A percentile compares a stretch with the other conserved stretches of the same genome.
These are phyloP conservation scores for Dicrurus megarhynchus DNA, from an alignment of 2,113 vertebrate species.

Conservation along the genomic window DNA sequence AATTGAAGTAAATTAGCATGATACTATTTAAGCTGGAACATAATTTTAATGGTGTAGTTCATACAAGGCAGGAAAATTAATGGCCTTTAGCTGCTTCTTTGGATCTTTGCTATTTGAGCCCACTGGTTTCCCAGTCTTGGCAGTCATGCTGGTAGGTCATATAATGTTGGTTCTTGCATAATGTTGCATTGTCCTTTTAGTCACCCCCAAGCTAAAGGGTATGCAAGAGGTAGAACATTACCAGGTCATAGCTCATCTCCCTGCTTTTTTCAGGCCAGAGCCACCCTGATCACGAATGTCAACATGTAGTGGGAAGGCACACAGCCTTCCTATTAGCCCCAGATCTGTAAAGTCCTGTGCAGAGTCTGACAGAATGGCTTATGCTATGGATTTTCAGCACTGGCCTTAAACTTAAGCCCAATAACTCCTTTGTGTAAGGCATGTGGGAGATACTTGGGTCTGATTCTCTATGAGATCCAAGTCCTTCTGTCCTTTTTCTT, in stretches of 20 bases:
- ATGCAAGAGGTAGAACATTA: background rate
- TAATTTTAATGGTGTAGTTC: background rate
- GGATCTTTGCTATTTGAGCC: background rate
- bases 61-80: background rate
- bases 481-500: background rate
- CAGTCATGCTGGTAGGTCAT: background rate
- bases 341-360: background rate
- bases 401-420: background rate
- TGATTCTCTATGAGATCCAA: background rate
- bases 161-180: accelerated
- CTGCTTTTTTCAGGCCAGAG: background rate
- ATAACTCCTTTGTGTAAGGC: background rate
- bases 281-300: background rate
- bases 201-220: background rate
- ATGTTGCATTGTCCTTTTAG: background rate
- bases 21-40: background rate
- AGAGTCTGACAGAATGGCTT: background rate
- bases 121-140: background rate
- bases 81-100: background rate
- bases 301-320: background rate
- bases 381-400: background rate
- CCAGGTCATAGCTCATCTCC: background rate
- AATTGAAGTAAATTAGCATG: background rate
- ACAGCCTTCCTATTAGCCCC: background rate
- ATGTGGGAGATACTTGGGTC: background rate